These are phyloP conservation scores for Ramazzottius varieornatus DNA, from an alignment of 2,888 invertebrate species.

Conservation along the genomic window DNA sequence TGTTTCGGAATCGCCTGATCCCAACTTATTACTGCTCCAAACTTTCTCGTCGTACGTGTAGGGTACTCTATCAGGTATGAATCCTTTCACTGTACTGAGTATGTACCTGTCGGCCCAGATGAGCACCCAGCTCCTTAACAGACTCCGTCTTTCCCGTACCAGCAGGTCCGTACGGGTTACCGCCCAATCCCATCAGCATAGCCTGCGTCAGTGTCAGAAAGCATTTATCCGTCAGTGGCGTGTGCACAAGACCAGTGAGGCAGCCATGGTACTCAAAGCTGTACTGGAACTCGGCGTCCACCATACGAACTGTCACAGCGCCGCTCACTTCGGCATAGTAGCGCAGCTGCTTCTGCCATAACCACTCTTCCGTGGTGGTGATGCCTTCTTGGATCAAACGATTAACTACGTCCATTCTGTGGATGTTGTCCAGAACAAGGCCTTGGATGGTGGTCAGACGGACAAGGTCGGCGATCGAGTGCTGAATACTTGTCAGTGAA, in stretches of 20 bases:
- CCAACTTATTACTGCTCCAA: no score
- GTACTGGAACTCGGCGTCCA: conserved; percentile 72
- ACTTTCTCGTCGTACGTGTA: no score
- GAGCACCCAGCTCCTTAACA: conserved; percentile 68
- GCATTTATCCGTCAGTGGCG: conserved; percentile 83
- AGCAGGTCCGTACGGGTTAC: conserved; percentile 95
- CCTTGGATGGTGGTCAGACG: conserved; percentile 36
- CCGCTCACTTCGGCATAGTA: conserved; percentile 30
- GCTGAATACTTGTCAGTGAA: background rate
- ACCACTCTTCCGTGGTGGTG: conserved; percentile 46
- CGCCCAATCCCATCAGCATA: conserved; percentile 63
- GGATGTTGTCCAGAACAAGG: conserved; percentile 69
- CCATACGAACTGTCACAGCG: conserved; percentile 53
- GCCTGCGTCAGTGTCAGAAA: conserved; percentile 73
- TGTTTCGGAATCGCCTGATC: no score
- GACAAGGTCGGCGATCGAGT: background rate
- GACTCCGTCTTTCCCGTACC: conserved; percentile 98
- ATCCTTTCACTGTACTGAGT: no score
- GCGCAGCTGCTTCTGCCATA: conserved; percentile 80
- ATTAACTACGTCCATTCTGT: conserved; percentile 56
- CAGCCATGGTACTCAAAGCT: conserved; percentile 97
- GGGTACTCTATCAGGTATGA: no score
- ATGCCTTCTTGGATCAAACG: conserved; percentile 39
- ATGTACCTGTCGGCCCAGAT: conserved; percentile 75
- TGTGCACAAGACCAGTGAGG: conserved; percentile 72